Base-by-base conservation (phyloP, 1,140 invertebrate genomes). In the Zaprionus taronus region DNA sequence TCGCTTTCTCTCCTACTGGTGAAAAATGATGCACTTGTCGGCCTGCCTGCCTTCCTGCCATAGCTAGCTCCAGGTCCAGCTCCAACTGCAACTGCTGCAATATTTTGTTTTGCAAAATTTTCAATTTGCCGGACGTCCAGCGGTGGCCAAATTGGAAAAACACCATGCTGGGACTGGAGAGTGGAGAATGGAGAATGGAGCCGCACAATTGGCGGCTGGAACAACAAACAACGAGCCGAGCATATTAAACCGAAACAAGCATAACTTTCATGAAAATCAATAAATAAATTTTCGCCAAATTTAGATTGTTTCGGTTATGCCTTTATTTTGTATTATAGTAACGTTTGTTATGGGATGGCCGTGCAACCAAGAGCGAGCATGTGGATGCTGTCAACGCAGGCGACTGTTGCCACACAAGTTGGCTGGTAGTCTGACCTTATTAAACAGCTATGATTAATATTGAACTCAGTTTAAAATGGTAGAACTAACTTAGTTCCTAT, bases 271-370 rank as follows among this genome's bases (percentile, higher is more conserved):
- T 90, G 76, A 82, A 90, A 90, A 90, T 85, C 85, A 90, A 90
- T 90, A 90, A 81, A 90, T 90, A 91, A 90, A 90, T 90, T 89
- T 68, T 90, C 77, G 77, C 72, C 81, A 90, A 82, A 90, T 90
- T 90, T 90, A 91, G 85, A 91, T 90, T 90, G 86, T 90, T 90
- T 89, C 85, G 85, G 72, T 66, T 64, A 90, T 89, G 79, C 90
- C 85, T 90, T 90, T 89, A 90, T 89, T 89, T 89, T 89, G 85
- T 85, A 82, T 89, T 89, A 89, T 89, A 89, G 84, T 89, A 84
- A 77, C 85, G 84, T 89, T 90, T 84, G 90, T 89, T 89, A 90
- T 89, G 79, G 71, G 67, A 34, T 20, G 15, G 20, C 61, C 60
- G n/a, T 28, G 34, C 53, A 14, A 49, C 61, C 60, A 53, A 58